A percentile compares a stretch with the other conserved stretches of the same genome.
These are phyloP conservation scores for Microctenopoma stevenorrisi DNA, from an alignment of 2,797 vertebrate species.

Conservation along the genomic window DNA sequence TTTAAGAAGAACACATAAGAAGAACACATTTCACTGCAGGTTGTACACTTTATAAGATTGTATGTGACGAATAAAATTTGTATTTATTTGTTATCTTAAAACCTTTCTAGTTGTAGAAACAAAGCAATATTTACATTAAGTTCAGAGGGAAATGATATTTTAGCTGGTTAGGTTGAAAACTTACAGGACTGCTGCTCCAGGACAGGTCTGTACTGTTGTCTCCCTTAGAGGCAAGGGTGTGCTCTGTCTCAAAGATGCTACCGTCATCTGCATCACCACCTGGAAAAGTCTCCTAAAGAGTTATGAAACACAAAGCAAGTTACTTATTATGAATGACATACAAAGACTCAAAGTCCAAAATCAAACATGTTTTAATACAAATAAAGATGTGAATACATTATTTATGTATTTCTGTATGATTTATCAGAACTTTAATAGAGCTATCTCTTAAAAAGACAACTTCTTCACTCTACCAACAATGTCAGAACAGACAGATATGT, in stretches of 20 bases:
- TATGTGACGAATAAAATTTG: too few species aligned
- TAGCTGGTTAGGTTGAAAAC: slow-evolving; percentile 48
- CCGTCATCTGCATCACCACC: slow-evolving; percentile 86
- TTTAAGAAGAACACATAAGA: too few species aligned
- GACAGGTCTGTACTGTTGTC: slow-evolving; percentile 86
- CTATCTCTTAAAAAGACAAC: slow-evolving; percentile 1
- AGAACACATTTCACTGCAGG: too few species aligned
- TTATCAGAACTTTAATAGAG: background rate
- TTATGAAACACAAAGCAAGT: slow-evolving; percentile 22
- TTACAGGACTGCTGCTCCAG: slow-evolving; percentile 88
- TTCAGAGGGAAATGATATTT: background rate
- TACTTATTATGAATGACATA: slow-evolving; percentile 7
- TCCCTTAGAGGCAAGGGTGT: slow-evolving; percentile 72
- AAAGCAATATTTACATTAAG: background rate
- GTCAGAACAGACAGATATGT: background rate
- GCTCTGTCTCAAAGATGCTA: slow-evolving; percentile 78
- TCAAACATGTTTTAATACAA: background rate
- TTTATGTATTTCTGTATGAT: background rate
- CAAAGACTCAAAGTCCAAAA: background rate
- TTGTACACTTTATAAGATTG: too few species aligned
- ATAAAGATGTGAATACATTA: background rate
- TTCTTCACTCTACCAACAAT: background rate
- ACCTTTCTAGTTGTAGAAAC: background rate
- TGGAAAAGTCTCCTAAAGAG: slow-evolving; percentile 78
- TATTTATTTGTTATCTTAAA: background rate